Percentiles rank a stretch among this genome's conserved stretches.
Evolutionary conservation across 1,140 invertebrate species (phyloP).

Genomic region (Panagrolaimus sp.): DNA sequence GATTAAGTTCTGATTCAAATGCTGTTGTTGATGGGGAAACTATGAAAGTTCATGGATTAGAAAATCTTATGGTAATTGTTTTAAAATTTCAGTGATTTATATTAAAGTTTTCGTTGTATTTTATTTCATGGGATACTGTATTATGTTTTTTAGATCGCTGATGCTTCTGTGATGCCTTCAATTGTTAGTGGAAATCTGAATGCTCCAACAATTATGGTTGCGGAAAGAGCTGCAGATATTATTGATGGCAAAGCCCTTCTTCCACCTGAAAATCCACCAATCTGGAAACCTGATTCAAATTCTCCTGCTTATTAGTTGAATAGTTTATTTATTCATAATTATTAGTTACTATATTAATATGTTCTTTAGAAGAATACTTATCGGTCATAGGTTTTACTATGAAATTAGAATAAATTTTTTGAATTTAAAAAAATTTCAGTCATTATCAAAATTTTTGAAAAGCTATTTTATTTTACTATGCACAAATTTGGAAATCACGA

Average conservation of each 20-base stretch:
- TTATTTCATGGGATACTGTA: background rate
- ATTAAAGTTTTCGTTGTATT: too few species aligned
- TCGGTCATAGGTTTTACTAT: too few species aligned
- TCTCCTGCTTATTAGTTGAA: too few species aligned
- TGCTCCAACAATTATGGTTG: slow-evolving; percentile 65
- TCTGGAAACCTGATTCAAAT: slow-evolving; percentile 39
- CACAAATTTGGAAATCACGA: too few species aligned
- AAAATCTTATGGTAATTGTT: slow-evolving; percentile 59
- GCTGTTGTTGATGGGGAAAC: slow-evolving; percentile 62
- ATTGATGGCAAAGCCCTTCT: slow-evolving; percentile 57
- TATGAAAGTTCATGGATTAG: slow-evolving; percentile 61
- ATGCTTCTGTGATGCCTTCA: slow-evolving; percentile 65
- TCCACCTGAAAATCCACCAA: slow-evolving; percentile 37
- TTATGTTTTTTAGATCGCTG: slow-evolving; percentile 61
- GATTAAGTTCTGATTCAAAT: slow-evolving; percentile 59
- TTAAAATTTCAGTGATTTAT: background rate
- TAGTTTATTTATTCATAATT: too few species aligned
- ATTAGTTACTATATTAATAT: too few species aligned
- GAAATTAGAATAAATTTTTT: too few species aligned
- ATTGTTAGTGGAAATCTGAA: slow-evolving; percentile 65
- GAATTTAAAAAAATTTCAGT: too few species aligned
- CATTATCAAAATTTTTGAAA: too few species aligned
- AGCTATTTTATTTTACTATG: too few species aligned
- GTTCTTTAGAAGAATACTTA: too few species aligned
- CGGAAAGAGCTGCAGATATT: slow-evolving; percentile 64